These are phyloP conservation scores for Sterrhoptilus dennistouni DNA, from an alignment of 2,113 vertebrate species.

Conservation along the genomic window DNA sequence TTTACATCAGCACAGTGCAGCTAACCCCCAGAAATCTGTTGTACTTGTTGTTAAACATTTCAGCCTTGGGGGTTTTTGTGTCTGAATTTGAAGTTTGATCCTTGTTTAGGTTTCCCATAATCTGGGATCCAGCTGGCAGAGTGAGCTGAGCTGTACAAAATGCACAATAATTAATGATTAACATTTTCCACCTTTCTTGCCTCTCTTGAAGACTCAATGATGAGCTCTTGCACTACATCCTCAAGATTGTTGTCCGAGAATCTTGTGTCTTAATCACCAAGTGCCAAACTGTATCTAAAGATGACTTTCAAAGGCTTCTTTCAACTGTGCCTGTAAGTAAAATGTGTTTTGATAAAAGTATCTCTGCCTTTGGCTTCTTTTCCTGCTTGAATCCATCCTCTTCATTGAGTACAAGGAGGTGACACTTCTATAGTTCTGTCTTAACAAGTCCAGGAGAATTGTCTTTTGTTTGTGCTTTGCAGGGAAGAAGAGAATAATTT, in stretches of 20 bases:
- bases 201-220: conserved; percentile 86
- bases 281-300: conserved; percentile 96
- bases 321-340: conserved; percentile 96
- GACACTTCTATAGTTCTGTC: neutral
- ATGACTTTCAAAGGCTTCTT: conserved; percentile 97
- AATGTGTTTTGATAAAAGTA: conserved; percentile 8
- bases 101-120: neutral
- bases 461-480: neutral
- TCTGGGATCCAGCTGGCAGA: neutral
- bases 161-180: neutral
- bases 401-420: neutral
- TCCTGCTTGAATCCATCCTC: neutral
- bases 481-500: neutral
- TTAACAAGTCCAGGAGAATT: neutral
- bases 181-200: conserved; percentile 29
- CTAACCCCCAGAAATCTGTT: neutral
- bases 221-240: conserved; percentile 95
- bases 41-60: neutral
- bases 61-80: neutral
- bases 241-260: conserved; percentile 97
- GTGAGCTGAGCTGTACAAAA: neutral
- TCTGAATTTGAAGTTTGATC: neutral
- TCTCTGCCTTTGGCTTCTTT: neutral
- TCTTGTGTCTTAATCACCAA: conserved; percentile 98
- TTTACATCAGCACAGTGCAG: neutral